A percentile compares a stretch with the other conserved stretches of the same genome.
Conservation (phyloP, 2,113 vertebrate species). For the Poicephalus gulielmi region DNA sequence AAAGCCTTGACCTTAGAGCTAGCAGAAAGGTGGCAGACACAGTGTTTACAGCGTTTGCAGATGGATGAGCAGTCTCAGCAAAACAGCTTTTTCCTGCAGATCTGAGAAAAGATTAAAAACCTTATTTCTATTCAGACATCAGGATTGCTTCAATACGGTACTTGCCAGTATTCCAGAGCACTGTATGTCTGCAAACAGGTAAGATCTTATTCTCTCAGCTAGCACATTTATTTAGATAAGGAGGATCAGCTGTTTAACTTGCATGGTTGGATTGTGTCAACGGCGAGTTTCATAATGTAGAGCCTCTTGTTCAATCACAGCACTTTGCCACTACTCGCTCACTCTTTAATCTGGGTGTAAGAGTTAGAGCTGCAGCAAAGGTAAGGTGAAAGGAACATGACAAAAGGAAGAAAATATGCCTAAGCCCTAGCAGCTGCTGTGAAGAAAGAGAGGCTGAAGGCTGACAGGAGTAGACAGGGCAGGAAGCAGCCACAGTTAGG, state of each 20-base stretch:
- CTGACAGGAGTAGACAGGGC: conserved; percentile 32
- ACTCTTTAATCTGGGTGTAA: neutral
- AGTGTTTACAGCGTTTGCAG: neutral
- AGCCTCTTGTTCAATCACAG: neutral
- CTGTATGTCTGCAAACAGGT: neutral
- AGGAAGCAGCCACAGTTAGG: conserved; percentile 22
- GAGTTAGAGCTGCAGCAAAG: neutral
- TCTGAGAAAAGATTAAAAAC: neutral
- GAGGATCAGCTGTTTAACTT: conserved; percentile 8
- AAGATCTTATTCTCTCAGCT: neutral
- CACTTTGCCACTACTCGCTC: neutral
- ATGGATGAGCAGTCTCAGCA: neutral
- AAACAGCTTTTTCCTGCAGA: neutral
- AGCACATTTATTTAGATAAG: neutral
- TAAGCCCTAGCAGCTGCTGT: conserved; percentile 29
- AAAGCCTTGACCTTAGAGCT: neutral
- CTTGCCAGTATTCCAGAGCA: neutral
- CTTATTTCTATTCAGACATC: neutral
- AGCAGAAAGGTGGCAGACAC: neutral
- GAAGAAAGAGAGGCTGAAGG: neutral
- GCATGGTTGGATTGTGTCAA: neutral
- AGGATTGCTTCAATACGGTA: neutral
- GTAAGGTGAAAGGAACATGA: conserved; percentile 7
- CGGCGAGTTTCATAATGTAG: neutral
- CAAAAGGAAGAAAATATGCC: conserved; percentile 23